Evolutionary conservation across 1,140 invertebrate genomes (phyloP).

Genomic region (Heliconius himera): DNA sequence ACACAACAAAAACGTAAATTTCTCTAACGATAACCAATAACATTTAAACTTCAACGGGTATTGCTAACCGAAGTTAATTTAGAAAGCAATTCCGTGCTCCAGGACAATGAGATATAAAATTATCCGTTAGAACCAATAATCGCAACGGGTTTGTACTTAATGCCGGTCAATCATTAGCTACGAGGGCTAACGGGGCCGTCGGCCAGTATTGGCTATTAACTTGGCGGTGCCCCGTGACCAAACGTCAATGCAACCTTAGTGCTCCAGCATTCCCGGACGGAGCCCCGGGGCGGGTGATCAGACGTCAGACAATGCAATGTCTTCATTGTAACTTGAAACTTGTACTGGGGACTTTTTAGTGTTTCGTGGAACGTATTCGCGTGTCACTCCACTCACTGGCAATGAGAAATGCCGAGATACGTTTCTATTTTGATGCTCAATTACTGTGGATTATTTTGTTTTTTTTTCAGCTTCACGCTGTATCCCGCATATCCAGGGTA

Average conservation of each 20-base stretch:
- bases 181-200: conserved; percentile 70
- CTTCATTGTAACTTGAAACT: conserved; percentile 71
- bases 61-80: neutral
- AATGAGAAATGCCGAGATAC: neutral
- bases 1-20: neutral
- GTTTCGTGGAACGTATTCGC: conserved; percentile 12
- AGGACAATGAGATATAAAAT: conserved; percentile 81
- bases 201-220: conserved; percentile 67
- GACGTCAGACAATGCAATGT: conserved; percentile 65
- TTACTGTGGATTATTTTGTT: conserved; percentile 3
- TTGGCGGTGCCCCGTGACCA: conserved; percentile 75
- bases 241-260: conserved; percentile 75
- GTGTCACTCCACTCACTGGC: neutral
- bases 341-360: conserved; percentile 41
- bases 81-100: conserved; percentile 73
- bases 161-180: conserved; percentile 80
- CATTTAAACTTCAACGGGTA: neutral
- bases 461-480: too few species aligned
- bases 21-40: neutral
- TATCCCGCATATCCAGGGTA: accelerated
- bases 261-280: conserved; percentile 46
- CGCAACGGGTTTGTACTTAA: conserved; percentile 76
- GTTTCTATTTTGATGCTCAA: neutral
- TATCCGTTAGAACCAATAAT: conserved; percentile 82
- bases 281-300: conserved; percentile 56